phyloP scores from a whole-genome alignment of 2,797 vertebrate species.

The Chelonia mydas region DNA sequence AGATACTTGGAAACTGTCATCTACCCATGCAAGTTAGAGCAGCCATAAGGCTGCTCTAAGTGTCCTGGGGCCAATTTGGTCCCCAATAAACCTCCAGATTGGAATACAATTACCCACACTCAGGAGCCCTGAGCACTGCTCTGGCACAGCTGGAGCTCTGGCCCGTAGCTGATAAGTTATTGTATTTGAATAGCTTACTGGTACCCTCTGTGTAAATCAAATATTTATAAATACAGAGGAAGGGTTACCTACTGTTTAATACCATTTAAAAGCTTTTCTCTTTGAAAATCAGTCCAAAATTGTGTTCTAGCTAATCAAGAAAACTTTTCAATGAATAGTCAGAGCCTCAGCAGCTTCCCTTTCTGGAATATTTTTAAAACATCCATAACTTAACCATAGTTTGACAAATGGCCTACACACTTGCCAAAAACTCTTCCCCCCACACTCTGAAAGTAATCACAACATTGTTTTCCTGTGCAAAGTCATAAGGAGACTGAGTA shows the following conservation, averaged over 20 bases:
- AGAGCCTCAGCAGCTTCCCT: background rate
- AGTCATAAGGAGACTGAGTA: background rate
- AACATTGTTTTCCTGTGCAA: slow-evolving; percentile 22
- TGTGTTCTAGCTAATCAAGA: background rate
- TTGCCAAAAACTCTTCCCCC: slow-evolving; percentile 22
- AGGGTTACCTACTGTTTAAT: background rate
- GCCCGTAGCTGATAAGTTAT: background rate
- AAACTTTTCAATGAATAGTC: background rate
- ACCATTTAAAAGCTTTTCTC: background rate
- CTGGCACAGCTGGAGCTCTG: background rate
- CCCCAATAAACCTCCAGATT: background rate
- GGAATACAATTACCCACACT: background rate
- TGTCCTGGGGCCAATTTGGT: background rate
- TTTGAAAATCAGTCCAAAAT: fast-evolving
- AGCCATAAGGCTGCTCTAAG: background rate
- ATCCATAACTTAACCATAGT: background rate
- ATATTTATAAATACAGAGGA: background rate
- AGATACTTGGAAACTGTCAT: background rate
- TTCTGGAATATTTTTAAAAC: background rate
- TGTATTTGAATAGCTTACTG: background rate
- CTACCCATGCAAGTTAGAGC: background rate
- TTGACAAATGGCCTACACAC: background rate
- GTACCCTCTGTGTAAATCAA: background rate
- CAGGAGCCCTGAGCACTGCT: fast-evolving
- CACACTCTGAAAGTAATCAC: background rate